phyloP scores from a whole-genome alignment of 1,140 invertebrate species.

The Harpegnathos saltator region DNA sequence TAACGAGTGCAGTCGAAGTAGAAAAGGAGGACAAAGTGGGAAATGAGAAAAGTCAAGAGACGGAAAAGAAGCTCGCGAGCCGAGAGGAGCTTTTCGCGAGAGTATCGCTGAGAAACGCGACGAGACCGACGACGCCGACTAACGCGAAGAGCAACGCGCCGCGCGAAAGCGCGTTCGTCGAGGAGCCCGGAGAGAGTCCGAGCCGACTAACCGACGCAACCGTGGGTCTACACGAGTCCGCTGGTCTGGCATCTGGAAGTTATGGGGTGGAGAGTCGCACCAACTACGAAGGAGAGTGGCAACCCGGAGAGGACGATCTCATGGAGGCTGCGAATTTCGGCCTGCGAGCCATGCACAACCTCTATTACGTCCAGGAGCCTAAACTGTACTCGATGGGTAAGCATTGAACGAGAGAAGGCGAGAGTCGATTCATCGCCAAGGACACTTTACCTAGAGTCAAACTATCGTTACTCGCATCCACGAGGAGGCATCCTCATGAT shows the following conservation, averaged over 20 bases:
- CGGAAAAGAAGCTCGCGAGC: neutral
- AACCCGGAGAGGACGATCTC: conserved; percentile 82
- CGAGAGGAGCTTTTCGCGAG: neutral
- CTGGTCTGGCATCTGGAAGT: no score
- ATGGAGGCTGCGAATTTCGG: conserved; percentile 89
- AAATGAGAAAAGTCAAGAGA: neutral
- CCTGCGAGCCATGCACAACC: conserved; percentile 88
- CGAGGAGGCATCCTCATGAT: neutral
- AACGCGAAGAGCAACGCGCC: neutral
- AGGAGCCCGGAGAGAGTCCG: neutral
- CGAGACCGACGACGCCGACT: neutral
- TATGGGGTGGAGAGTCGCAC: neutral
- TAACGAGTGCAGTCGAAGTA: neutral
- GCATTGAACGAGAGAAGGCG: conserved; percentile 65
- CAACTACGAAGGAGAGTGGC: conserved; percentile 4
- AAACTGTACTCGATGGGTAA: conserved; percentile 90
- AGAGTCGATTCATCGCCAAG: neutral
- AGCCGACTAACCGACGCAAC: neutral
- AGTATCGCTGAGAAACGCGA: neutral
- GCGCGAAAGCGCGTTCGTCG: neutral
- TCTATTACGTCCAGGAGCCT: conserved; percentile 89
- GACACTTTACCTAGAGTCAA: no score
- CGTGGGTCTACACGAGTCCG: neutral
- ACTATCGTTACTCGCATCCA: neutral
- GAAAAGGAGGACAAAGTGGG: neutral